Percentiles rank a stretch among this genome's conserved stretches.
Conservation (phyloP, 2,797 vertebrate species). For the Rhinichthys osculus region DNA sequence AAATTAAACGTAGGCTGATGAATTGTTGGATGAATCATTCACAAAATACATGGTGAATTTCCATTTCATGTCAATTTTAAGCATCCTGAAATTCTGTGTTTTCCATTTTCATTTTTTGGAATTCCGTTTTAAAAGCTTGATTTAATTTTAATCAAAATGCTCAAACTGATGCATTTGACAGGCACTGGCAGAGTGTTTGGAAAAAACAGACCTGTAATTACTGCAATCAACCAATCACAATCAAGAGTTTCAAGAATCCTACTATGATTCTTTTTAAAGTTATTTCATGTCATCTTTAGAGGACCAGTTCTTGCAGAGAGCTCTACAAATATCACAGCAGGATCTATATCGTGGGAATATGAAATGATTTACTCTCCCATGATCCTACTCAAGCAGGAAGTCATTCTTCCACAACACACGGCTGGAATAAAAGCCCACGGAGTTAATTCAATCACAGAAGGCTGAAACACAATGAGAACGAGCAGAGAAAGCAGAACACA, state of each 20-base stretch:
- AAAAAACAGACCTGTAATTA: not conserved
- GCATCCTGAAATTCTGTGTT: not conserved
- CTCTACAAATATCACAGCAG: not conserved
- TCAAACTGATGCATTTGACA: not conserved
- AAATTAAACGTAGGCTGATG: no score
- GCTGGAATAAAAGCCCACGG: constrained; percentile 25
- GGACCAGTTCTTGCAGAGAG: constrained; percentile 22
- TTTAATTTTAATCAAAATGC: no score
- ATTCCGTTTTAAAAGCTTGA: no score
- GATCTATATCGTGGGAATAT: constrained; percentile 13
- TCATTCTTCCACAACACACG: constrained; percentile 47
- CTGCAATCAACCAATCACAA: not conserved
- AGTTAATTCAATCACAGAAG: not conserved
- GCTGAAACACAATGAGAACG: not conserved
- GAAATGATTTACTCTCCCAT: constrained; percentile 41
- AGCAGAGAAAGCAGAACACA: not conserved
- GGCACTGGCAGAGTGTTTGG: not conserved
- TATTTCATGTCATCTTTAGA: not conserved
- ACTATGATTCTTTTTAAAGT: not conserved
- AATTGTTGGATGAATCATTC: not conserved
- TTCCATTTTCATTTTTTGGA: no score
- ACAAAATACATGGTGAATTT: not conserved
- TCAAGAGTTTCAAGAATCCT: not conserved
- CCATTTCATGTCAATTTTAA: not conserved
- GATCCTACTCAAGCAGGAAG: constrained; percentile 55